Base-by-base conservation (phyloP, 23 tunicate genomes). In the Ascidia mentula region DNA sequence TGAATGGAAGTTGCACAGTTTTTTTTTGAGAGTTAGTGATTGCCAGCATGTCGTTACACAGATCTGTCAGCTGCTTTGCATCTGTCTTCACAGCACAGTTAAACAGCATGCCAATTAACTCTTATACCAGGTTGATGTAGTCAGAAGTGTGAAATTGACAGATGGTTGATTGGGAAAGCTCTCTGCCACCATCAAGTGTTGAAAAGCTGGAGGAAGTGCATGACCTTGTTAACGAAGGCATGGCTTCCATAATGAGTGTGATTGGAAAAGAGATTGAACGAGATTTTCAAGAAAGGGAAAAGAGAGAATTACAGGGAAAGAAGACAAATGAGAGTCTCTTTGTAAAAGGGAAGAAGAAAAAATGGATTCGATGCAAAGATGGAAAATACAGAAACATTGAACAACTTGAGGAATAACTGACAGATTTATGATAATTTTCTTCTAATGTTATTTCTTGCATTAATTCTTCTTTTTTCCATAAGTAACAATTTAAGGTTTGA, bases 341-440 rank as follows among this genome's bases (percentile, higher is more conserved):
- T 0, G 45, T 24, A 8, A 74, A 75, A 36, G 87, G 87, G n/a
- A 40, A 40, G 36, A 82, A 85, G 45, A 85, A 71, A 36, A 85
- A 78, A 42, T 85, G 89, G 89, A 53, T 85, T 78, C 82, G 89
- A 32, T 85, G 89, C 72, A 85, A 78, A 38, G 89, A 85, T 40
- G 89, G 89, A 78, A 78, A 70, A 71, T 85, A 78, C 46, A 38
- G 89, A 32, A 85, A 46, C 26, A 45, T 74, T 2, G 32, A 74
- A 37, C 31, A 26, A 40, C 26, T 40, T 37, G 72, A 3, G 6
- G 45, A 34, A 30, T 74, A 45, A 72, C 76, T 5, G 65, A 53
- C 13, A 42, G 12, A 9, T 42, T 42, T 42, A 15, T 42, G 53
- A 9, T 12, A 42, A 42, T 42, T 42, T 42, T n/a, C n/a, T n/a